Evolutionary conservation across 2,888 invertebrate genomes (phyloP), one percentile per base, ranked within the genome.

Genomic region (Thera britannica): DNA sequence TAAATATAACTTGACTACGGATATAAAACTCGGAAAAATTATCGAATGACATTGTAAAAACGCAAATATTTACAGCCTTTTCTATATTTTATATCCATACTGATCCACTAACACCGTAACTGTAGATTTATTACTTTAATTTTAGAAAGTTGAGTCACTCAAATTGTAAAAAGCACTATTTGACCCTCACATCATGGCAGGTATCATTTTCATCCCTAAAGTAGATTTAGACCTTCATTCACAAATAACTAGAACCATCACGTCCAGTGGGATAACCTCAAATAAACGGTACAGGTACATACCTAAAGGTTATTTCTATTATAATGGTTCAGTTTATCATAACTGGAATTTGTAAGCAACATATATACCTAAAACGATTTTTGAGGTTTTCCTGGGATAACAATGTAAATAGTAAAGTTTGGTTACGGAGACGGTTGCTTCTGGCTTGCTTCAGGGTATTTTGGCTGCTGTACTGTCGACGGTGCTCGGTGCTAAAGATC

Each of bases 381-480:
- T 85, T 89, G 89, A 90, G 89, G 87, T 89, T 79, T 71, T 87
- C 85, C 87, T 83, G 71, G 71, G 79, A 79, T 80, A 65, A 61
- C 77, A 83, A 83, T 92, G 91, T 93, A 93, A 82, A 92, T 93
- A 93, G 91, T 90, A 90, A 91, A 88, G 82, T 87, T 87, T 87
- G 93, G 93, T 93, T 92, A 93, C 83, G 93, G 93, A 93, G 84
- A 90, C 82, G 92, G 93, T 92, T 84, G 93, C 93, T 94, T 94
- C 92, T 94, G 90, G 94, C 94, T 94, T 95, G 93, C 94, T 94
- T 95, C 97, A 98, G 98, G 97, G 97, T 94, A 96, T 98, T 95
- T 96, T 98, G 96, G 97, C 97, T 90, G 97, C 97, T 94, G 96
- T 98, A 93, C 96, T 98, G 94, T 97, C 97, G 90, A 96, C 97